Percentiles rank a stretch among this genome's conserved stretches.
phyloP scores from a whole-genome alignment of 2,797 vertebrate species.

The Buphagus erythrorhynchus region DNA sequence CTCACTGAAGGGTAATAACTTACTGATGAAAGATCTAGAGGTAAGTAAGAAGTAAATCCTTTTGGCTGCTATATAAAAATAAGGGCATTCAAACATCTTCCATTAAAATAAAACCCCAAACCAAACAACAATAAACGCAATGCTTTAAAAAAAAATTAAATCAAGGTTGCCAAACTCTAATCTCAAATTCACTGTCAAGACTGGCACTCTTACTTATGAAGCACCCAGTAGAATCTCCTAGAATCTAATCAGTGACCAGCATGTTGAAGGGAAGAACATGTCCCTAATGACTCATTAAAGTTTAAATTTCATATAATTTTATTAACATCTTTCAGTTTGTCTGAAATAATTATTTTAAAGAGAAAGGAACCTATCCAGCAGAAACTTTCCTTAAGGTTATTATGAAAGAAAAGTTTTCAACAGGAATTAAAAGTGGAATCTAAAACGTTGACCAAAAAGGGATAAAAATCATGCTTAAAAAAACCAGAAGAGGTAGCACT shows the following conservation, averaged over 20 bases:
- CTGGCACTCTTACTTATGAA: background rate
- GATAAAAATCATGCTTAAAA: background rate
- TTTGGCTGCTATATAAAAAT: background rate
- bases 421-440: background rate
- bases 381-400: background rate
- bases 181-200: background rate
- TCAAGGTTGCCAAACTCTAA: background rate
- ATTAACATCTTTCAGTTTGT: background rate
- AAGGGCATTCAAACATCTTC: background rate
- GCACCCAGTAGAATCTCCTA: background rate
- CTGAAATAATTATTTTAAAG: background rate
- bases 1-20: background rate
- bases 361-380: background rate
- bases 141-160: background rate
- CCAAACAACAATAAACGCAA: background rate
- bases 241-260: background rate
- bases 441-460: background rate
- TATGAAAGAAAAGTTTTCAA: background rate
- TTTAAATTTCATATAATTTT: background rate
- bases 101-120: background rate
- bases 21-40: background rate
- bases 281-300: background rate
- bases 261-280: background rate
- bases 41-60: background rate
- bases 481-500: rapidly evolving